Conservation (phyloP, 2,888 invertebrate genomes). For the Acleris cristana region DNA sequence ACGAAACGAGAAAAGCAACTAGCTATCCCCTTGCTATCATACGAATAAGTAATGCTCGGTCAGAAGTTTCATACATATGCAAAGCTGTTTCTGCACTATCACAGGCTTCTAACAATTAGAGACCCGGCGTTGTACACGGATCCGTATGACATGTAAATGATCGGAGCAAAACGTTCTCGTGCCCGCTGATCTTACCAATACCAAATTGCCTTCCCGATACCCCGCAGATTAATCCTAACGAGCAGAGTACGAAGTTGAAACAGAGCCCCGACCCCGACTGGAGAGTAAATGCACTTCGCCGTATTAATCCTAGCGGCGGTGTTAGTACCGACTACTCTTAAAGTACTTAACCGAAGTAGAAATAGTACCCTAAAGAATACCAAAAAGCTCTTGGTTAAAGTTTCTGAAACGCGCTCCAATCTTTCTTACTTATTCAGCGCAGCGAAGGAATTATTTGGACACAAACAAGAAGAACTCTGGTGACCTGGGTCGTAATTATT, state of each 20-base stretch:
- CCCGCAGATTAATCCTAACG: slow-evolving; percentile 21
- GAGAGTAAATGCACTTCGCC: slow-evolving; percentile 12
- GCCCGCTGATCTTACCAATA: slow-evolving; percentile 10
- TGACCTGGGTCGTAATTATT: neutral
- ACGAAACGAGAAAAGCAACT: too few species aligned
- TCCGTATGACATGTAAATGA: slow-evolving; percentile 18
- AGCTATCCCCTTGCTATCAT: too few species aligned
- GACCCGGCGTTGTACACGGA: neutral
- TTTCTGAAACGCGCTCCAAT: slow-evolving; percentile 8
- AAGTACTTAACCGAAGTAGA: slow-evolving; percentile 10
- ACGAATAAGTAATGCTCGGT: too few species aligned
- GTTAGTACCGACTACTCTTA: neutral
- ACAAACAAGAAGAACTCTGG: neutral
- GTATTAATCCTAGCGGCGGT: neutral
- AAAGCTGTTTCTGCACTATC: neutral
- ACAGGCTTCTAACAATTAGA: neutral
- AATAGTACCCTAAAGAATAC: slow-evolving; percentile 3
- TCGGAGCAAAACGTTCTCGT: slow-evolving; percentile 7
- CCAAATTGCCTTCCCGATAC: slow-evolving; percentile 21
- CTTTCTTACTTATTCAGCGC: slow-evolving; percentile 11
- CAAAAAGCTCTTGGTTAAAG: slow-evolving; percentile 3
- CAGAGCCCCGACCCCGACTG: slow-evolving; percentile 6
- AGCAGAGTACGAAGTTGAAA: slow-evolving; percentile 5
- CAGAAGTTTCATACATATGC: neutral
- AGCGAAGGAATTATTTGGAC: neutral